Percentiles rank a stretch among this genome's conserved stretches.
Conservation (phyloP, 2,797 vertebrate genomes). For the Microtus californicus region DNA sequence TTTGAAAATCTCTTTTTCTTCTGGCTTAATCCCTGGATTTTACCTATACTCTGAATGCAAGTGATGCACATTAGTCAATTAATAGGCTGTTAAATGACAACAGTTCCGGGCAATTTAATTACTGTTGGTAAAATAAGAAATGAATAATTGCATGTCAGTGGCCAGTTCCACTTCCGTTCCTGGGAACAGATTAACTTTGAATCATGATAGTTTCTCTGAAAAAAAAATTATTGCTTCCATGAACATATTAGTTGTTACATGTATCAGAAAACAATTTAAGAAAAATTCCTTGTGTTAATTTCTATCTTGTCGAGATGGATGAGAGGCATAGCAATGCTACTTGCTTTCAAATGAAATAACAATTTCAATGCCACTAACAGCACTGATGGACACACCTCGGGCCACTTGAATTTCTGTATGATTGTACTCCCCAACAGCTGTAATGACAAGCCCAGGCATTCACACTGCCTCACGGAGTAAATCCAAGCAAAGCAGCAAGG, state of each 20-base stretch:
- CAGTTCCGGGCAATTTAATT: conserved; percentile 97
- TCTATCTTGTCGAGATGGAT: not conserved
- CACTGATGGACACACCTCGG: not conserved
- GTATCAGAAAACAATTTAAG: conserved; percentile 45
- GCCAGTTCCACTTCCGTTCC: conserved; percentile 86
- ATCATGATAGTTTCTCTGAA: conserved; percentile 80
- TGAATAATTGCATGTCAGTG: conserved; percentile 89
- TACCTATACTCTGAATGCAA: conserved; percentile 91
- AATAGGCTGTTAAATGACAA: conserved; percentile 98
- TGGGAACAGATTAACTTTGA: conserved; percentile 87
- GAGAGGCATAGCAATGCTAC: not conserved
- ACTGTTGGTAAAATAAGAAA: conserved; percentile 91
- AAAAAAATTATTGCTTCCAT: conserved; percentile 73
- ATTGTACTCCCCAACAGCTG: rapidly evolving
- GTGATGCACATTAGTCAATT: conserved; percentile 98
- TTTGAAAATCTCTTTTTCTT: conserved; percentile 73
- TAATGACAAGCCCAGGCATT: not conserved
- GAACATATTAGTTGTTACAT: conserved; percentile 71
- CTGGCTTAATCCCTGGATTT: conserved; percentile 90
- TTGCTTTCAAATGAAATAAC: conserved; percentile 33
- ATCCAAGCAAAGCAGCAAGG: conserved; percentile 11
- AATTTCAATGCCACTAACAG: not conserved
- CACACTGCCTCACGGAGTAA: not conserved
- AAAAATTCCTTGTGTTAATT: not conserved
- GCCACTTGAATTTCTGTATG: not conserved